phyloP scores from a whole-genome alignment of 2,113 vertebrate genomes.

The Montifringilla adamsi region DNA sequence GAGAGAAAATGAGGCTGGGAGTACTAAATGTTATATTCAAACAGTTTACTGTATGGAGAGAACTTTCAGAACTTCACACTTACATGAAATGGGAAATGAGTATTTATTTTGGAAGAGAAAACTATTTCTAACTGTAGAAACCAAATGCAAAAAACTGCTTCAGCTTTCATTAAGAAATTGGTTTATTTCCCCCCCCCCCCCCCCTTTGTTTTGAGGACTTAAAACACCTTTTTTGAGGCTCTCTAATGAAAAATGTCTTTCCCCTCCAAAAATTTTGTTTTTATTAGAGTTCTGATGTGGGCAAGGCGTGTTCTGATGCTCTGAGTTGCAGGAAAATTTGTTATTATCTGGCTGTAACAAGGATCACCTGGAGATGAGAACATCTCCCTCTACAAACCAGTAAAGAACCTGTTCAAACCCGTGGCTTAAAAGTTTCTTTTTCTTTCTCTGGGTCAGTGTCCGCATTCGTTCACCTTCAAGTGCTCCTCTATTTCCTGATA shows the following conservation, averaged over 20 bases:
- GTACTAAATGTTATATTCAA: neutral
- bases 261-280: neutral
- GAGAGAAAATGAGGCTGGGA: neutral
- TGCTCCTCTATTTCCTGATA: neutral
- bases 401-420: neutral
- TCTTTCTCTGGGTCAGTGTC: neutral
- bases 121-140: neutral
- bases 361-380: neutral
- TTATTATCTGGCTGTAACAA: neutral
- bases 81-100: neutral
- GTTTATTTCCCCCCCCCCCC: accelerated
- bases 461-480: neutral
- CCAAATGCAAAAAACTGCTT: neutral
- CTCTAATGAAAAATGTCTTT: neutral
- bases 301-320: neutral
- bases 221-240: neutral
- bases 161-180: neutral
- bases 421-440: neutral
- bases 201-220: neutral
- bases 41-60: neutral
- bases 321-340: neutral
- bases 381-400: neutral
- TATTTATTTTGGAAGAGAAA: neutral
- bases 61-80: neutral
- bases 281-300: neutral